phyloP scores from a whole-genome alignment of 2,113 vertebrate genomes.

The Carassius gibelio region DNA sequence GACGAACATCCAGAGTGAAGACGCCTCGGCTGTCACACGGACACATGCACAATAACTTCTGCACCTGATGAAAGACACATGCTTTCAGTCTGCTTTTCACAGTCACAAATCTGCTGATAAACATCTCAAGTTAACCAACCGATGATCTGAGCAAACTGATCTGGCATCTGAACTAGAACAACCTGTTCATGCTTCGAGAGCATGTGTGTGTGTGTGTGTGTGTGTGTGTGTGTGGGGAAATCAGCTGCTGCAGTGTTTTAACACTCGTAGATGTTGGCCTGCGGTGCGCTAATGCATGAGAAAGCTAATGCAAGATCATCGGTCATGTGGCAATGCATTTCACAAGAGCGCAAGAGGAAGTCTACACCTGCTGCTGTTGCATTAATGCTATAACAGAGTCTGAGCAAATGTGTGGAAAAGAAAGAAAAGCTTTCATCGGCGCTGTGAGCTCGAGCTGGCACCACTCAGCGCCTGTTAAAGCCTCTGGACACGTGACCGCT shows the following conservation, averaged over 20 bases:
- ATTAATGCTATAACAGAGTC: neutral
- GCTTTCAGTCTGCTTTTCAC: neutral
- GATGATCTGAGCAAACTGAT: neutral
- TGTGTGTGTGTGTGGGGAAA: too few relatives aligned
- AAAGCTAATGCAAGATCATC: too few relatives aligned
- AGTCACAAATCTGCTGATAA: too few relatives aligned
- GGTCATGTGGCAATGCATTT: too few relatives aligned
- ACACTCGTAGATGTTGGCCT: too few relatives aligned
- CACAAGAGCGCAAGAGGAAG: too few relatives aligned
- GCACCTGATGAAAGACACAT: constrained; percentile 76
- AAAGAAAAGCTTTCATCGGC: neutral
- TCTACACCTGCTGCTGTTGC: too few relatives aligned
- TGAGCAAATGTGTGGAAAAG: neutral
- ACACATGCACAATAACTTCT: constrained; percentile 96
- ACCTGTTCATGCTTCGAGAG: neutral
- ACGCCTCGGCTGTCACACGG: constrained; percentile 90
- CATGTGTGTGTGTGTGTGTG: too few relatives aligned
- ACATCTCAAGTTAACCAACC: neutral
- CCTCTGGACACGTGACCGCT: neutral
- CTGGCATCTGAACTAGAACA: constrained; percentile 1
- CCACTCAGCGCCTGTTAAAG: neutral
- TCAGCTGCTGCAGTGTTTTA: too few relatives aligned
- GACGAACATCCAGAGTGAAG: constrained; percentile 90
- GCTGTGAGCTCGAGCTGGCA: neutral
- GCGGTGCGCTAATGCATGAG: too few relatives aligned